phyloP scores from a whole-genome alignment of 2,888 invertebrate genomes.

The Leptinotarsa juncta region DNA sequence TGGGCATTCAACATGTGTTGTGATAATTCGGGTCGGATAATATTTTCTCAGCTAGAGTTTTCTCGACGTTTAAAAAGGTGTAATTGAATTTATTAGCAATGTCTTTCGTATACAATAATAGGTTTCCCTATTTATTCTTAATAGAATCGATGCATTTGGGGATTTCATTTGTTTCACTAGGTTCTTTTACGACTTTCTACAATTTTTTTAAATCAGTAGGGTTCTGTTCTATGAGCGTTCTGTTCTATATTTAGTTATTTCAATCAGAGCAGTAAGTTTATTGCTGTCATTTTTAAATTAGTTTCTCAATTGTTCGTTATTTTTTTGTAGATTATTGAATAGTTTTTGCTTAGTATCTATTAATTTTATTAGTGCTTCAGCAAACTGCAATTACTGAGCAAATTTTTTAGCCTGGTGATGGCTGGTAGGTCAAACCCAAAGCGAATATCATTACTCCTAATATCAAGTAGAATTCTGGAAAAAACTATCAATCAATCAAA shows the following conservation, averaged over 20 bases:
- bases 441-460: too few relatives aligned
- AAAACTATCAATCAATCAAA: too few relatives aligned
- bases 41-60: too few relatives aligned
- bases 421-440: too few relatives aligned
- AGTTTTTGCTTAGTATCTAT: neutral
- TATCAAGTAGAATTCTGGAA: too few relatives aligned
- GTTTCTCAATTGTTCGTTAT: neutral
- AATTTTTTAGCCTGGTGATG: too few relatives aligned
- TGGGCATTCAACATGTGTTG: too few relatives aligned
- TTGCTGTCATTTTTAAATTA: neutral
- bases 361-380: neutral
- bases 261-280: neutral
- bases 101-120: slow-evolving; percentile 2
- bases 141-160: neutral
- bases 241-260: neutral
- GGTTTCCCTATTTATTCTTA: too few relatives aligned
- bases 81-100: slow-evolving; percentile 13
- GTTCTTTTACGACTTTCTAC: neutral
- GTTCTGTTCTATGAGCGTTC: neutral
- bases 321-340: neutral
- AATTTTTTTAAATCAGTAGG: neutral
- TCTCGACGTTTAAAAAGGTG: slow-evolving; percentile 14
- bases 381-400: too few relatives aligned
- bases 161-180: neutral
- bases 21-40: neutral